A percentile compares a stretch with the other conserved stretches of the same genome.
Evolutionary conservation across 1,140 invertebrate genomes (phyloP).

Genomic region (Dendrolimus kikuchii): DNA sequence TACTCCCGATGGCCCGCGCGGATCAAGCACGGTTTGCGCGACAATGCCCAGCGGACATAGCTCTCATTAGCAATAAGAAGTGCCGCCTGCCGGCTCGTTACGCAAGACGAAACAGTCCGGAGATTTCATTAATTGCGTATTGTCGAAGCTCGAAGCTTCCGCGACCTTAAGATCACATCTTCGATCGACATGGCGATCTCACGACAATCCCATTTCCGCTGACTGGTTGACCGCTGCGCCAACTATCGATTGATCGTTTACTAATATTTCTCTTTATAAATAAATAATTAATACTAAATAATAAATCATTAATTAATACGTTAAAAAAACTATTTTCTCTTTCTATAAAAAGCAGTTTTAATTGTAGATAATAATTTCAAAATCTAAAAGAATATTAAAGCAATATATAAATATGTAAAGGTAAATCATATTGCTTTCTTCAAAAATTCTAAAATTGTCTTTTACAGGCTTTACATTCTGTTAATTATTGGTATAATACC

Average conservation of each 20-base stretch:
- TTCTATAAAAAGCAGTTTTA: too few relatives aligned
- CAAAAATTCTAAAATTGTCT: conserved; percentile 1
- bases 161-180: conserved; percentile 27
- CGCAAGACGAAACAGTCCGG: conserved; percentile 30
- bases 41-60: conserved; percentile 31
- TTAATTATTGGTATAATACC: too few relatives aligned
- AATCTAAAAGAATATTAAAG: neutral
- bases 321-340: too few relatives aligned
- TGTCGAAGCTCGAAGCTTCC: conserved; percentile 27
- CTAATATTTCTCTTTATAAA: too few relatives aligned
- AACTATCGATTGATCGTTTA: too few relatives aligned
- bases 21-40: conserved; percentile 22
- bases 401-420: neutral
- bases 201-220: conserved; percentile 29
- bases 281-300: too few relatives aligned
- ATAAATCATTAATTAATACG: too few relatives aligned
- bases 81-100: conserved; percentile 35
- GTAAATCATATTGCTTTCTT: conserved; percentile 1
- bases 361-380: too few relatives aligned
- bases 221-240: conserved; percentile 7
- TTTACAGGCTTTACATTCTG: neutral
- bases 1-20: conserved; percentile 26
- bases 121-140: conserved; percentile 53
- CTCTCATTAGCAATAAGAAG: conserved; percentile 52
- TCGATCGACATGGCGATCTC: conserved; percentile 27